Percentiles rank a stretch among this genome's conserved stretches.
Conservation (phyloP, 2,113 vertebrate species). For the Nannobrachium achirus region DNA sequence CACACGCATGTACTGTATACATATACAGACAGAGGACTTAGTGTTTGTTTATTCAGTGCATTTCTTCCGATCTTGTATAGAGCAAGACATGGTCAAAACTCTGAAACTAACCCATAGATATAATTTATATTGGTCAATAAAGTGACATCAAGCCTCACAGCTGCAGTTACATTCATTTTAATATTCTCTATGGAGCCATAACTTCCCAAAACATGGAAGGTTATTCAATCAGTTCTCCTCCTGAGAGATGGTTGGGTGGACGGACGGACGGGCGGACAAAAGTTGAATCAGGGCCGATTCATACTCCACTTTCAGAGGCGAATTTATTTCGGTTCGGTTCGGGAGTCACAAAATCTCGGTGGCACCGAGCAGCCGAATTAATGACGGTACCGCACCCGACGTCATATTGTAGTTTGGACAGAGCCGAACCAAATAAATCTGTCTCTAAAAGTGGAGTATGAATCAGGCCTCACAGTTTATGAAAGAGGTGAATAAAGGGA, state of each 20-base stretch:
- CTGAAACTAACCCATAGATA: slow-evolving; percentile 46
- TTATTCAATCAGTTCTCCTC: slow-evolving; percentile 34
- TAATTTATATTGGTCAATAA: slow-evolving; percentile 35
- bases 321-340: no score
- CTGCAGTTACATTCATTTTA: slow-evolving; percentile 18
- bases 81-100: slow-evolving; percentile 9
- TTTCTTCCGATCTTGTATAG: slow-evolving; percentile 48
- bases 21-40: background rate
- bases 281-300: no score
- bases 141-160: slow-evolving; percentile 42
- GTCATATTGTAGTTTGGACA: no score
- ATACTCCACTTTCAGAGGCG: no score
- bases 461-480: background rate
- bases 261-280: background rate
- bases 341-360: no score
- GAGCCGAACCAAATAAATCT: no score
- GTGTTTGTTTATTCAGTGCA: background rate
- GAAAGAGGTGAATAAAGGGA: no score
- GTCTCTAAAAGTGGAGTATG: background rate
- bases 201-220: background rate
- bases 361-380: no score
- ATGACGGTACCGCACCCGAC: no score
- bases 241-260: background rate
- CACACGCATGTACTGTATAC: slow-evolving; percentile 10
- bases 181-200: slow-evolving; percentile 16